Evolutionary conservation across 2,888 invertebrate genomes (phyloP), one percentile per base, ranked within the genome.

Genomic region (Hyposoter didymator): DNA sequence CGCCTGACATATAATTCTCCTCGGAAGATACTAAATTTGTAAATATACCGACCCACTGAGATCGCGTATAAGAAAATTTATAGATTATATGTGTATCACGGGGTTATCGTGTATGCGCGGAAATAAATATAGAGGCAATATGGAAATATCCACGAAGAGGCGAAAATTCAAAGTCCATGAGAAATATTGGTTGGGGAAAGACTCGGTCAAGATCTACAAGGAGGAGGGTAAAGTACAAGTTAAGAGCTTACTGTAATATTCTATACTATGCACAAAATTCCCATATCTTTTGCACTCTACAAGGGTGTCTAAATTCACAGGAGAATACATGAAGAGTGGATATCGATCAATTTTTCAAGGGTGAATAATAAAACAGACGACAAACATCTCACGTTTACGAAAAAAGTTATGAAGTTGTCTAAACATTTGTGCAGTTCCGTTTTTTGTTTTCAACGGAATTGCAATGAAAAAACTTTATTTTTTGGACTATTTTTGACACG

Each of bases 1-100:
- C 64, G 52, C 74, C 81, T 55, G 83, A 80, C 80, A 84, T 81
- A 87, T 86, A 86, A 86, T 86, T 84, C 79, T 62, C 78, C 62
- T 73, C 39, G 45, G 74, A 73, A 80, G 79, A 84, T 78, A 75
- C 64, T 82, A 86, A 86, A 86, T 84, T 86, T 64, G 78, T 62
- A 72, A 62, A 79, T 79, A 72, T 55, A 72, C n/a, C 64, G 78
- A 78, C 82, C 79, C 74, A 84, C 76, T 78, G 64, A 49, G 55
- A 64, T 66, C 66, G 59, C 76, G 55, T 78, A 55, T 59, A 22
- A 19, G 45, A 59, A 81, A 75, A 81, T 81, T 69, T 75, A 75
- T 81, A 67, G 69, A 59, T 59, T 47, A 74, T 47, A 81, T 75
- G 39, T 69, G 76, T 69, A 85, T 84, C 67, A 79, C 28, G 52